Evolutionary conservation across 2,113 vertebrate genomes (phyloP).

Genomic region (Oncorhynchus masou): DNA sequence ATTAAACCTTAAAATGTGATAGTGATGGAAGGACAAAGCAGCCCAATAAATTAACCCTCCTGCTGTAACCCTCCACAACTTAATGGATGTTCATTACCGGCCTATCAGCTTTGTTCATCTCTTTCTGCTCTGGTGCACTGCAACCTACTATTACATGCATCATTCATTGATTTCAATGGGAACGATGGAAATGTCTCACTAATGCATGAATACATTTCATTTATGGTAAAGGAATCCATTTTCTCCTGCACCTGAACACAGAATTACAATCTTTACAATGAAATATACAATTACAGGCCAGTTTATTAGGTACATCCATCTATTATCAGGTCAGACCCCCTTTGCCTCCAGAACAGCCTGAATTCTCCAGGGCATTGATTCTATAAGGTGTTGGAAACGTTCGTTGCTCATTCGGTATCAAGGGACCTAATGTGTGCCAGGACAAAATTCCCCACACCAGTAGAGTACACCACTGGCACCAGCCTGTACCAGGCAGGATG

Average conservation of each 20-base stretch:
- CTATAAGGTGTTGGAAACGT: no score
- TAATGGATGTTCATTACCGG: constrained; percentile 37
- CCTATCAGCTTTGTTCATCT: constrained; percentile 16
- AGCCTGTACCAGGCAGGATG: no score
- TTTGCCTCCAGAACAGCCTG: no score
- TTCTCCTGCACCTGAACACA: constrained; percentile 10
- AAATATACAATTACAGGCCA: neutral
- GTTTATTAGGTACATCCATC: no score
- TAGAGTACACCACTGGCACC: no score
- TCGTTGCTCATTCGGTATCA: no score
- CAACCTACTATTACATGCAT: constrained; percentile 39
- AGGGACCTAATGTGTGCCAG: no score
- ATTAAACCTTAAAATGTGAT: neutral
- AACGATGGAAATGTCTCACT: constrained; percentile 17
- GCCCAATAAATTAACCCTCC: constrained; percentile 8
- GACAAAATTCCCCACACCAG: no score
- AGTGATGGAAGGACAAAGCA: constrained; percentile 19
- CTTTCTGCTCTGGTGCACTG: constrained; percentile 20
- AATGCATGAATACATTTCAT: constrained; percentile 13
- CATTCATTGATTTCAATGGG: constrained; percentile 25
- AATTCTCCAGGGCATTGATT: no score
- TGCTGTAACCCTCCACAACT: constrained; percentile 5
- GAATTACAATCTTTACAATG: constrained; percentile 8
- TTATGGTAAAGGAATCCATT: constrained; percentile 3
- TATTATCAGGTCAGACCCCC: no score